These are phyloP conservation scores for Cacoxenus indagator DNA, from an alignment of 2,888 invertebrate species.

Conservation along the genomic window DNA sequence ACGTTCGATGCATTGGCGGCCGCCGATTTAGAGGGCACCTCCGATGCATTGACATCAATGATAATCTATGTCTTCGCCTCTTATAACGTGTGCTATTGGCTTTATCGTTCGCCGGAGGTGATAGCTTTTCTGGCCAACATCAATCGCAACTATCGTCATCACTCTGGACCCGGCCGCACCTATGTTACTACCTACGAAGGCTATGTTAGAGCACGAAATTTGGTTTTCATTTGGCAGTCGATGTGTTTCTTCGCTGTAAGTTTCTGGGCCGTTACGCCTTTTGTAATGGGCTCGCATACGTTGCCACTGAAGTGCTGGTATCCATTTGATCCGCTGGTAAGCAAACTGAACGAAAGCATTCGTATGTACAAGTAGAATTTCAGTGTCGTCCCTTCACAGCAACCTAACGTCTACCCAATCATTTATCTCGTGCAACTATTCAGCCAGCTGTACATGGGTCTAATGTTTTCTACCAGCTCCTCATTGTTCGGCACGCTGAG, in stretches of 20 bases:
- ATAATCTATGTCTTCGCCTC: conserved; percentile 61
- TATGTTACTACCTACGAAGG: conserved; percentile 52
- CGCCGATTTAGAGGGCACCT: conserved; percentile 57
- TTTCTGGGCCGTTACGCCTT: conserved; percentile 58
- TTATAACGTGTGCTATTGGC: conserved; percentile 57
- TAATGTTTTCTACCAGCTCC: conserved; percentile 54
- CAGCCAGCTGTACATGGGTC: conserved; percentile 58
- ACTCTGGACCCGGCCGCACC: conserved; percentile 62
- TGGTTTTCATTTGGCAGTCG: conserved; percentile 50
- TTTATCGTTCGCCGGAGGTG: conserved; percentile 39
- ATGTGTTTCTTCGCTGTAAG: conserved; percentile 52
- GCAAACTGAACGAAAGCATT: not conserved
- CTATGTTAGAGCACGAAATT: conserved; percentile 40
- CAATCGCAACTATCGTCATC: conserved; percentile 57
- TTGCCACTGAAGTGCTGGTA: conserved; percentile 67
- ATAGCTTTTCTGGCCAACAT: conserved; percentile 45
- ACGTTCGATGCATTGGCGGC: conserved; percentile 49
- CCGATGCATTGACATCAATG: conserved; percentile 59
- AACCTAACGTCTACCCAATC: conserved; percentile 43
- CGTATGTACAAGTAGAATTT: not conserved
- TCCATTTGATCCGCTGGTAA: conserved; percentile 63
- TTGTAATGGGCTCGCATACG: conserved; percentile 48
- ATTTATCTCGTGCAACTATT: conserved; percentile 57
- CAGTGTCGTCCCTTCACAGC: conserved; percentile 30
- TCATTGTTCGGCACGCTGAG: conserved; percentile 64